A percentile compares a stretch with the other conserved stretches of the same genome.
Evolutionary conservation across 2,888 invertebrate species (phyloP).

Genomic region (Eudemis profundana): DNA sequence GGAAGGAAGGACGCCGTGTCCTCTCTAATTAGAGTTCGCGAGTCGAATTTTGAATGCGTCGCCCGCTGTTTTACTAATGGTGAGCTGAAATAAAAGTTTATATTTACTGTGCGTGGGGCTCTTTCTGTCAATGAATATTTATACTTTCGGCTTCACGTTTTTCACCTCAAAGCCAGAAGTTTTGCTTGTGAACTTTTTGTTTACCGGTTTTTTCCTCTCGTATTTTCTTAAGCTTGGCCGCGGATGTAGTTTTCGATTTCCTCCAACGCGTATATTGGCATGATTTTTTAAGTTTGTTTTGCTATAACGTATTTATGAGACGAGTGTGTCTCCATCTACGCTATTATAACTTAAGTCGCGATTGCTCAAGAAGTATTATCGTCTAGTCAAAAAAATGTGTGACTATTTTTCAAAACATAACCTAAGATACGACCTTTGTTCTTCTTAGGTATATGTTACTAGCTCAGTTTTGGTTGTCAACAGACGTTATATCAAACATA

Average conservation of each 20-base stretch:
- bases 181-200: conserved; percentile 71
- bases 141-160: conserved; percentile 74
- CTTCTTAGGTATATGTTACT: too few species aligned
- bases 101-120: conserved; percentile 81
- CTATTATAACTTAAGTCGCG: background rate
- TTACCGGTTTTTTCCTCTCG: conserved; percentile 66
- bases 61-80: conserved; percentile 70
- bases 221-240: conserved; percentile 59
- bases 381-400: too few species aligned
- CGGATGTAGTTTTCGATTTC: conserved; percentile 32
- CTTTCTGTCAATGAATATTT: conserved; percentile 79
- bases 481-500: background rate
- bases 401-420: too few species aligned
- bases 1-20: conserved; percentile 71
- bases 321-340: background rate
- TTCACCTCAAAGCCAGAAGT: conserved; percentile 75
- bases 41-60: conserved; percentile 81
- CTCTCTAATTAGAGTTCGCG: conserved; percentile 81
- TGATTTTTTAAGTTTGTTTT: conserved; percentile 13
- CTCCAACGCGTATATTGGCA: conserved; percentile 13
- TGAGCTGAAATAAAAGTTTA: conserved; percentile 81
- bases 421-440: too few species aligned
- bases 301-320: conserved; percentile 1
- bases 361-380: background rate
- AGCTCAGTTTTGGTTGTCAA: too few species aligned